Conservation (phyloP, 2,888 invertebrate genomes). For the Pterostichus niger region DNA sequence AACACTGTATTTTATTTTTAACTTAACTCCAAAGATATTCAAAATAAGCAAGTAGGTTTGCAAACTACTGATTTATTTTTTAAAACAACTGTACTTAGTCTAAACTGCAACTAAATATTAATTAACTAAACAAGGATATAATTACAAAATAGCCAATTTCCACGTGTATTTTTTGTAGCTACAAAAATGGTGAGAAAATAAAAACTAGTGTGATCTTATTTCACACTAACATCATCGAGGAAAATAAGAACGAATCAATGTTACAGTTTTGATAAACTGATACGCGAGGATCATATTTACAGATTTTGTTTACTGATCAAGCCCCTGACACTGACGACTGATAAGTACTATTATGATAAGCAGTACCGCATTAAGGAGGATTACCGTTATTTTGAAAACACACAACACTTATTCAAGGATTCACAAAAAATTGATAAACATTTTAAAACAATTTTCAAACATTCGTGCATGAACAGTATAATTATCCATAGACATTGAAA, state of each 20-base stretch:
- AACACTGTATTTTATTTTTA: too few relatives aligned
- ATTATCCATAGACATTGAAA: too few relatives aligned
- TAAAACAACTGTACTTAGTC: too few relatives aligned
- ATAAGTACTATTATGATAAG: background rate
- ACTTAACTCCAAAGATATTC: too few relatives aligned
- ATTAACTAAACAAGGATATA: background rate
- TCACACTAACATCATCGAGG: background rate
- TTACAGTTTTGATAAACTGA: slow-evolving; percentile 11
- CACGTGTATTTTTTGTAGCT: background rate
- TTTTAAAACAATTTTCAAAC: too few relatives aligned
- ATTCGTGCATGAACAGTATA: too few relatives aligned
- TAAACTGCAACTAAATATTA: background rate
- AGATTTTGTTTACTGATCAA: slow-evolving; percentile 33
- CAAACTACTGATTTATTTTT: too few relatives aligned
- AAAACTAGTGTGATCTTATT: background rate
- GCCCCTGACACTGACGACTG: slow-evolving; percentile 27
- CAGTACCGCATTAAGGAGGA: background rate
- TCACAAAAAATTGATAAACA: too few relatives aligned
- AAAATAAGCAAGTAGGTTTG: too few relatives aligned
- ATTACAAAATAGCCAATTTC: background rate
- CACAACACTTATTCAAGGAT: too few relatives aligned
- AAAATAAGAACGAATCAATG: background rate
- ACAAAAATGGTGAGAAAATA: background rate
- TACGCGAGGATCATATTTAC: slow-evolving; percentile 1
- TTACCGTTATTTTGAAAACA: background rate